Evolutionary conservation across 1,140 invertebrate species (phyloP).

Genomic region (Tetraneura akinire): DNA sequence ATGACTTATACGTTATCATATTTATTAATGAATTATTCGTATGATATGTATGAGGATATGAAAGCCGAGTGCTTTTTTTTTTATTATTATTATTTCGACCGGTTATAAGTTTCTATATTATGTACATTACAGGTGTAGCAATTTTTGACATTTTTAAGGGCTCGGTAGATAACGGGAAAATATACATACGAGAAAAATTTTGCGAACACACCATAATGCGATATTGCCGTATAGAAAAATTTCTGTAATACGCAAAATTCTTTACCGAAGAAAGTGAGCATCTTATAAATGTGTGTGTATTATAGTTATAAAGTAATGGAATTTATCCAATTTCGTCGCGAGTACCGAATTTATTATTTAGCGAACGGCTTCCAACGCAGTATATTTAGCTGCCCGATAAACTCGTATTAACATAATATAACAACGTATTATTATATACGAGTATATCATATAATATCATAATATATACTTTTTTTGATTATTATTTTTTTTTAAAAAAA

Average conservation of each 20-base stretch:
- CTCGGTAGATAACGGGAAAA: conserved; percentile 23
- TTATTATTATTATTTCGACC: not conserved
- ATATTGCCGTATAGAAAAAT: not conserved
- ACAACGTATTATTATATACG: too few relatives aligned
- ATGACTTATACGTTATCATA: not conserved
- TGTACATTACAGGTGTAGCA: too few relatives aligned
- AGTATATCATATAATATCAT: too few relatives aligned
- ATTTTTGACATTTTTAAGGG: conserved; percentile 29
- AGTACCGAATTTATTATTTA: not conserved
- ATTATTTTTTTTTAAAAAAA: too few relatives aligned
- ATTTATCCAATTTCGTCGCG: not conserved
- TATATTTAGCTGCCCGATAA: too few relatives aligned
- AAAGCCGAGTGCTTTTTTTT: not conserved
- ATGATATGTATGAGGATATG: not conserved
- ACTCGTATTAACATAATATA: too few relatives aligned
- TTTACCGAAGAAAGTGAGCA: conserved; percentile 3
- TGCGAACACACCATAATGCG: too few relatives aligned
- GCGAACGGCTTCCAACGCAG: too few relatives aligned
- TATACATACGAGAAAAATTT: conserved; percentile 1
- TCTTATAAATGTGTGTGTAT: not conserved
- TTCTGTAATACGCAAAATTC: not conserved
- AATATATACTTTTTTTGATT: too few relatives aligned
- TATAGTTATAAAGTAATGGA: not conserved
- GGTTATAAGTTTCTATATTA: conserved; percentile 25
- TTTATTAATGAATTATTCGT: too few relatives aligned